Evolutionary conservation across 2,888 invertebrate genomes (phyloP), one percentile per base, ranked within the genome.

Genomic region (Syrista parreyssii): DNA sequence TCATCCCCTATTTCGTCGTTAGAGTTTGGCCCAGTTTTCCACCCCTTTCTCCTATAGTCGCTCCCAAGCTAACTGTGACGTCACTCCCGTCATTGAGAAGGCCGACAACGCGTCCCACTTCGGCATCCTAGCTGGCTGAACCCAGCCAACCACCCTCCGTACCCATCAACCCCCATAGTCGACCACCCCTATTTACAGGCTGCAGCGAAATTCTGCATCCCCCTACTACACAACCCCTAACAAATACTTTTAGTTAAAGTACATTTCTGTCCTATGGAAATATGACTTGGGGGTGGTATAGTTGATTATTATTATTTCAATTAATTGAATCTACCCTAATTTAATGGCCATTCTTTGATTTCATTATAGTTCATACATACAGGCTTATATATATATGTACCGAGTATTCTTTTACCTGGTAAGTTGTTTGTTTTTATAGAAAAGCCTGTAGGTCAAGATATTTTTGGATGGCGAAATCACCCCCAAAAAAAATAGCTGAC

Each of bases 11-110:
- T 73, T 78, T 78, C 79, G 78, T 74, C 69, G 79, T 73, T 78
- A 78, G 78, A 81, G 81, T 88, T 87, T 89, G 88, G 84, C 90
- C 90, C 83, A 89, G 89, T 88, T 89, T 87, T 84, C 55, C 55
- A 55, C 23, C 55, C 55, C 55, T 55, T 55, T 55, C 55, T 81
- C 81, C 84, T 82, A 81, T 81, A 83, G 83, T 83, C 83, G 82
- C 71, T 55, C 55, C 23, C 23, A 55, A 55, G 55, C 55, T 9
- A 23, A 23, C 23, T 76, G 84, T 89, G 89, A 90, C 90, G 90
- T 90, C 90, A 90, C 84, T 81, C 80, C 83, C 89, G 89, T 90
- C 90, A 90, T 90, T 90, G 90, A 90, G 89, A 86, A 86, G 86
- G 86, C 86, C 86, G 84, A 84, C 86, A 86, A 85, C 87, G 86